Evolutionary conservation across 2,113 vertebrate species (phyloP).

Genomic region (Xyliphius kryptos): DNA sequence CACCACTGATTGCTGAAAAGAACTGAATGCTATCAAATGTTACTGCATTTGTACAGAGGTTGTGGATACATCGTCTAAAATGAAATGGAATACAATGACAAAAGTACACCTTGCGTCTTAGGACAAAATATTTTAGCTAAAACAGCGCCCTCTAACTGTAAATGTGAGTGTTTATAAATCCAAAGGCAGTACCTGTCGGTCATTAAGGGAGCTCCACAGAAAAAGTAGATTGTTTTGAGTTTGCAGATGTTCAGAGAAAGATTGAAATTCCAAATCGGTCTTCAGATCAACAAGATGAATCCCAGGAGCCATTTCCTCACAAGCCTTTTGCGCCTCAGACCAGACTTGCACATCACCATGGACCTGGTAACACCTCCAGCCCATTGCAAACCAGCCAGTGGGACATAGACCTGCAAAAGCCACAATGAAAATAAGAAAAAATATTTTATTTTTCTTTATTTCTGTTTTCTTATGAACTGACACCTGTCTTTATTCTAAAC

Average conservation of each 20-base stretch:
- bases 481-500: too few species aligned
- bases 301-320: slow-evolving; percentile 49
- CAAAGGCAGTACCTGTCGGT: slow-evolving; percentile 60
- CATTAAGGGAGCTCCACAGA: slow-evolving; percentile 77
- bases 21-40: too few species aligned
- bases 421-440: not conserved
- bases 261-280: slow-evolving; percentile 62
- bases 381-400: slow-evolving; percentile 67
- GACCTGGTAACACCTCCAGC: slow-evolving; percentile 70
- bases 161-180: not conserved
- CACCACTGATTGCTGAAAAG: too few species aligned
- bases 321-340: slow-evolving; percentile 61
- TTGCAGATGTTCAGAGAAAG: slow-evolving; percentile 65
- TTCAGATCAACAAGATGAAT: slow-evolving; percentile 70
- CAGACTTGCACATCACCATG: slow-evolving; percentile 58
- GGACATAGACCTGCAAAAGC: slow-evolving; percentile 66
- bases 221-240: slow-evolving; percentile 63
- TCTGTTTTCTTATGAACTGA: too few species aligned
- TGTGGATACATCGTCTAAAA: too few species aligned
- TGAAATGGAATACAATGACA: too few species aligned
- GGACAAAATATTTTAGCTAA: too few species aligned
- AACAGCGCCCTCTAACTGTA: not conserved
- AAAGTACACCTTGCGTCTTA: too few species aligned
- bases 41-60: too few species aligned
- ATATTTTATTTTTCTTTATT: too few species aligned